A percentile compares a stretch with the other conserved stretches of the same genome.
Evolutionary conservation across 2,888 invertebrate genomes (phyloP).

Genomic region (Napeogenes inachia): DNA sequence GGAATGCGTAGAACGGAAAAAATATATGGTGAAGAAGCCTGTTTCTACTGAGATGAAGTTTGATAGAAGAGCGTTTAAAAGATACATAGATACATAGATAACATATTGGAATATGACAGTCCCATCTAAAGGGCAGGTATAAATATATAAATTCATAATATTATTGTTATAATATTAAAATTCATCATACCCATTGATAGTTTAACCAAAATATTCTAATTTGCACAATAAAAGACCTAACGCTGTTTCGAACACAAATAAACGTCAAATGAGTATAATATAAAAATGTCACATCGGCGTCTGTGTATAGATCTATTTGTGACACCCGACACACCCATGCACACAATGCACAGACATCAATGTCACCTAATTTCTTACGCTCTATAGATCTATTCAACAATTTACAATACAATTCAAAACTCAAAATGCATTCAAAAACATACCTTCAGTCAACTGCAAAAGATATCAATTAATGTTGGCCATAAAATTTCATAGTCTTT

Average conservation of each 20-base stretch:
- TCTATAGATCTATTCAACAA: conserved; percentile 59
- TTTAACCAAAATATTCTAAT: conserved; percentile 7
- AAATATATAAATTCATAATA: too few species aligned
- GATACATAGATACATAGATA: too few species aligned
- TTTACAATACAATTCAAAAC: conserved; percentile 46
- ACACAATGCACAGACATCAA: conserved; percentile 58
- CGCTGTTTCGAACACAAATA: conserved; percentile 17
- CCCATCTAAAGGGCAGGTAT: too few species aligned
- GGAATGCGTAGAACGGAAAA: too few species aligned
- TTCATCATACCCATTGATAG: too few species aligned
- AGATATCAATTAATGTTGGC: neutral
- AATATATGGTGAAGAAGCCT: too few species aligned
- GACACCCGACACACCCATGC: conserved; percentile 44
- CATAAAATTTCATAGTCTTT: neutral
- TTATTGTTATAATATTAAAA: too few species aligned
- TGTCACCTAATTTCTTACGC: conserved; percentile 73
- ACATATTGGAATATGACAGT: too few species aligned
- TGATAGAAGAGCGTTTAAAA: too few species aligned
- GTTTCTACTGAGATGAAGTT: too few species aligned
- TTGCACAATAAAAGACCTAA: conserved; percentile 17
- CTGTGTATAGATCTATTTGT: conserved; percentile 17
- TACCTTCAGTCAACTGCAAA: neutral
- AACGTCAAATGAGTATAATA: conserved; percentile 13
- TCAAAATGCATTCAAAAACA: neutral
- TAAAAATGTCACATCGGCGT: neutral